phyloP scores from a whole-genome alignment of 2,888 invertebrate species.

The Leptopilina syphax region DNA sequence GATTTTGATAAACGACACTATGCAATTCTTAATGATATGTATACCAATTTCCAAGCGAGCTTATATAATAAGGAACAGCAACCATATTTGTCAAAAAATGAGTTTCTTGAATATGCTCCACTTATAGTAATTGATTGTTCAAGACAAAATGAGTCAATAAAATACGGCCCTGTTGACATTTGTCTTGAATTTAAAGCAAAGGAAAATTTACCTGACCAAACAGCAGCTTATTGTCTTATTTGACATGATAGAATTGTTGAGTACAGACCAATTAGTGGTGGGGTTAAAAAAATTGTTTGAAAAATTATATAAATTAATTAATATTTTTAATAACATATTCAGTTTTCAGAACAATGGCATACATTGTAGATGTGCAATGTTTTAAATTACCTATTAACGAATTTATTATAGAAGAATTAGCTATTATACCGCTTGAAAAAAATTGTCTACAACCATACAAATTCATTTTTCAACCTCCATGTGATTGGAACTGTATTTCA shows the following conservation, averaged over 20 bases:
- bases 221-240: constrained; percentile 1
- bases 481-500: not conserved
- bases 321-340: too few species aligned
- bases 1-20: not conserved
- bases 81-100: too few species aligned
- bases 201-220: constrained; percentile 4
- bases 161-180: constrained; percentile 6
- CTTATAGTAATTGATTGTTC: constrained; percentile 8
- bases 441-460: constrained; percentile 3
- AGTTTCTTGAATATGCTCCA: too few species aligned
- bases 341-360: constrained; percentile 27
- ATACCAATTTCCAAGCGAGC: too few species aligned
- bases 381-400: constrained; percentile 41
- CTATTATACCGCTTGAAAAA: not conserved
- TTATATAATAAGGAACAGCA: too few species aligned
- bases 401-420: constrained; percentile 45
- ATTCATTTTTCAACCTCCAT: constrained; percentile 42
- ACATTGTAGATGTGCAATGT: constrained; percentile 44
- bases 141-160: not conserved
- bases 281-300: not conserved
- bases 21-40: too few species aligned
- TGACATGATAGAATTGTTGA: constrained; percentile 2
- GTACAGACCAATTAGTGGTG: constrained; percentile 6
- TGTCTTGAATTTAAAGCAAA: not conserved
- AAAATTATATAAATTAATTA: too few species aligned